Conservation (phyloP, 2,797 vertebrate genomes). For the Lepus oiostolus region DNA sequence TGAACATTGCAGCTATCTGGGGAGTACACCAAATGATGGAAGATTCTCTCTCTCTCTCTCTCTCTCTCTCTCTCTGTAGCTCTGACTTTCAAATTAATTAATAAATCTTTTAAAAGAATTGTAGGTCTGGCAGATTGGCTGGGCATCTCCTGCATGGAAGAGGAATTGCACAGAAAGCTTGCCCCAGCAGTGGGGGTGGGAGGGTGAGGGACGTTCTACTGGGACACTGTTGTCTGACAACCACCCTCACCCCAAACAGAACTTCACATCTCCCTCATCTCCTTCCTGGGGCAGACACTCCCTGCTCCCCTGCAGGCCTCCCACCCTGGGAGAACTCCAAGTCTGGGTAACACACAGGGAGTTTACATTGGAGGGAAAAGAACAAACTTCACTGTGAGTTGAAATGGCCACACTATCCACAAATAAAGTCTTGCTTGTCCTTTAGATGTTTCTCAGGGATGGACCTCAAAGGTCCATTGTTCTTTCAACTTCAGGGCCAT, state of each 20-base stretch:
- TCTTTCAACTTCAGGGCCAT: background rate
- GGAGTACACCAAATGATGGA: too few relatives aligned
- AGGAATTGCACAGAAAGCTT: background rate
- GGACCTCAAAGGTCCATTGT: background rate
- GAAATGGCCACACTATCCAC: background rate
- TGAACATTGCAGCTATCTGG: too few relatives aligned
- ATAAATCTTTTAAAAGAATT: too few relatives aligned
- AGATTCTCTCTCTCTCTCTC: too few relatives aligned
- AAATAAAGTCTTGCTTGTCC: background rate
- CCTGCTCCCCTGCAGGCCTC: fast-evolving
- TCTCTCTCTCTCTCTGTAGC: too few relatives aligned
- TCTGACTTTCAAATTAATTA: too few relatives aligned
- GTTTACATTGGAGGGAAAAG: background rate
- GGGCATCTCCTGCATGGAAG: background rate
- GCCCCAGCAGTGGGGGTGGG: background rate
- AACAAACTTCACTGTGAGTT: background rate
- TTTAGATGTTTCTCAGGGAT: background rate
- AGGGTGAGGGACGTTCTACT: background rate
- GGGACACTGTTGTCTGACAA: background rate
- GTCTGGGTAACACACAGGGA: background rate
- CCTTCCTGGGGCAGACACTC: background rate
- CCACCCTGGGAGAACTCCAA: background rate
- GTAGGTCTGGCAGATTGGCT: background rate
- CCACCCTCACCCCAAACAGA: background rate
- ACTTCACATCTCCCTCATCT: background rate